A percentile compares a stretch with the other conserved stretches of the same genome.
Evolutionary conservation across 2,888 invertebrate species (phyloP).

Genomic region (Zaprionus lineosus): DNA sequence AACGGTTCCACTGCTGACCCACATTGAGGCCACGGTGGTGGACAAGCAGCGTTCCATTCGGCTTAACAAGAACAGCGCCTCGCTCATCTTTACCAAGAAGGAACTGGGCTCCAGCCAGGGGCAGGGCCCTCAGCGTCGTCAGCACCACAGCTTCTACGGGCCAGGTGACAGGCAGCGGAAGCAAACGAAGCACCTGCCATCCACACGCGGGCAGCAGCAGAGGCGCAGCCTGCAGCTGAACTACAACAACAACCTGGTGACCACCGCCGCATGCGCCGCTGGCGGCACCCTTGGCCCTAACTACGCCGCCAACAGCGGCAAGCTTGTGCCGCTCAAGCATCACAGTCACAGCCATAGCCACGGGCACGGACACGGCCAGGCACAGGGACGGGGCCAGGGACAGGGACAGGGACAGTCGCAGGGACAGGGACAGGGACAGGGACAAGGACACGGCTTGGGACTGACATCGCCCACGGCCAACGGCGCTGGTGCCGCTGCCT

Average conservation of each 20-base stretch:
- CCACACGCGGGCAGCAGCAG: constrained; percentile 73
- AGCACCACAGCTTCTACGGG: constrained; percentile 68
- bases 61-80: constrained; percentile 81
- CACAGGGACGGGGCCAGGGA: constrained; percentile 21
- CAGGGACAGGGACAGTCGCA: constrained; percentile 29
- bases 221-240: constrained; percentile 81
- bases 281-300: constrained; percentile 54
- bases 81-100: constrained; percentile 82
- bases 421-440: constrained; percentile 23
- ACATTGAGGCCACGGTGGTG: constrained; percentile 77
- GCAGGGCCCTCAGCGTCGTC: constrained; percentile 46
- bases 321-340: constrained; percentile 71
- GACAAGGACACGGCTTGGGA: constrained; percentile 41
- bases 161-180: constrained; percentile 48
- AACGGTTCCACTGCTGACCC: constrained; percentile 80
- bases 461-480: constrained; percentile 48
- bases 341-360: constrained; percentile 32
- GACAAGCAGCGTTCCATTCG: constrained; percentile 80
- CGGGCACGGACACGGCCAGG: constrained; percentile 19
- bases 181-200: constrained; percentile 66
- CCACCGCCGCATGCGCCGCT: constrained; percentile 61
- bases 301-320: constrained; percentile 43
- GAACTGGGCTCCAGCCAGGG: constrained; percentile 46
- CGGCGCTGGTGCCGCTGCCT: constrained; percentile 67
- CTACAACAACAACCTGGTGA: constrained; percentile 79